These are phyloP conservation scores for Danio jaintianensis DNA, from an alignment of 2,797 vertebrate genomes.

Conservation along the genomic window DNA sequence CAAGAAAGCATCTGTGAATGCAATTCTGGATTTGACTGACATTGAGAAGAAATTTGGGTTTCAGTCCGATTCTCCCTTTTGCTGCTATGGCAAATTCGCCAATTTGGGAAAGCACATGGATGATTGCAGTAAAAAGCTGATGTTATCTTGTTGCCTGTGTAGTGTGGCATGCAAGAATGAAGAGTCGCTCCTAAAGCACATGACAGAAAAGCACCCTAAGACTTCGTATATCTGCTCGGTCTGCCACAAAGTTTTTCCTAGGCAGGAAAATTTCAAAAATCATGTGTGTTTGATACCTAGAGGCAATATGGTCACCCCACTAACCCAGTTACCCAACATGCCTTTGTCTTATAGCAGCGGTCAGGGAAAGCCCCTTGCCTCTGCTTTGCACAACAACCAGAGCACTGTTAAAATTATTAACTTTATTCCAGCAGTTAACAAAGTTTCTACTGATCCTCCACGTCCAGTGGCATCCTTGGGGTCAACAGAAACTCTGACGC, in stretches of 20 bases:
- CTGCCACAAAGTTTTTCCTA: slow-evolving; percentile 54
- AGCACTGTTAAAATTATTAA: background rate
- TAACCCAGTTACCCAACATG: background rate
- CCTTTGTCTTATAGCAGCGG: background rate
- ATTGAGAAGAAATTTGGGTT: background rate
- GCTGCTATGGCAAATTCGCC: slow-evolving; percentile 22
- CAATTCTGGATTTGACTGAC: background rate
- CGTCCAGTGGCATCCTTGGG: background rate
- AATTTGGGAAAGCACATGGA: background rate
- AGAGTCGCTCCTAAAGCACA: slow-evolving; percentile 32
- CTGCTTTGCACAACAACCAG: background rate
- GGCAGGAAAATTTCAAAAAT: slow-evolving; percentile 36
- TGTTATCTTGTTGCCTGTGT: slow-evolving; percentile 25
- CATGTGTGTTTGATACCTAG: slow-evolving; percentile 47
- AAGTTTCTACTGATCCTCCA: background rate
- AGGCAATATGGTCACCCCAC: background rate
- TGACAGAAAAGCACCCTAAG: slow-evolving; percentile 20
- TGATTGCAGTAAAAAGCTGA: slow-evolving; percentile 5
- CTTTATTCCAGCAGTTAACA: background rate
- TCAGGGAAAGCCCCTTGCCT: background rate
- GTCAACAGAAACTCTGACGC: background rate
- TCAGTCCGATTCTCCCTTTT: slow-evolving; percentile 19
- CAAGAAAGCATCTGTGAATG: background rate
- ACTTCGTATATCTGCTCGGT: slow-evolving; percentile 49
- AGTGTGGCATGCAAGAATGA: background rate